Conservation (phyloP, 2,113 vertebrate genomes). For the Globicephala melas region DNA sequence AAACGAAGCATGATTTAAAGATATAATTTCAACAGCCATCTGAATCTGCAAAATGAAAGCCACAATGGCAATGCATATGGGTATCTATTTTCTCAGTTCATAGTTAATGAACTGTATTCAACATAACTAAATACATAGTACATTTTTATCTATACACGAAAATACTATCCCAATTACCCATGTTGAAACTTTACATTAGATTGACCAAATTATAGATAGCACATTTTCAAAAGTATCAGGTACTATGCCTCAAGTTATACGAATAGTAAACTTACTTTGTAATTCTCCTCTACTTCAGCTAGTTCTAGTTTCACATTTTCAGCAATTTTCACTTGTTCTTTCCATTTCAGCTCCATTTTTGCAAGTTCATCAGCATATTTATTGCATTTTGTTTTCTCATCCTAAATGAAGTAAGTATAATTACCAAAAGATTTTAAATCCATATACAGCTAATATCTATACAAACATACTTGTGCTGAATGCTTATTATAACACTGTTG, state of each 20-base stretch:
- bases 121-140: neutral
- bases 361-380: constrained; percentile 94
- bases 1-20: neutral
- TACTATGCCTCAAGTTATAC: neutral
- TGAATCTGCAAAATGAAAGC: constrained; percentile 36
- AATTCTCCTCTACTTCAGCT: constrained; percentile 91
- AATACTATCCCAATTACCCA: neutral
- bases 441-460: neutral
- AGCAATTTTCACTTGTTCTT: constrained; percentile 94
- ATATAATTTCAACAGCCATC: neutral
- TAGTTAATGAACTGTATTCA: neutral
- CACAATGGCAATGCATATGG: neutral
- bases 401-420: constrained; percentile 81
- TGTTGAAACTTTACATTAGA: neutral
- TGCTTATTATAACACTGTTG: neutral
- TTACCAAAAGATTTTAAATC: constrained; percentile 52
- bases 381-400: constrained; percentile 92
- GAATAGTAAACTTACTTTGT: constrained; percentile 85
- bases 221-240: neutral
- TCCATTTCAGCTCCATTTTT: constrained; percentile 94
- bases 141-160: constrained; percentile 13
- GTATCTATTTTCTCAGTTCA: neutral
- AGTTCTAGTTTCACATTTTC: constrained; percentile 90
- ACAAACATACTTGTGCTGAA: neutral
- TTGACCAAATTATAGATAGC: constrained; percentile 13